Conservation (phyloP, 2,888 invertebrate species). For the Leptinotarsa juncta region DNA sequence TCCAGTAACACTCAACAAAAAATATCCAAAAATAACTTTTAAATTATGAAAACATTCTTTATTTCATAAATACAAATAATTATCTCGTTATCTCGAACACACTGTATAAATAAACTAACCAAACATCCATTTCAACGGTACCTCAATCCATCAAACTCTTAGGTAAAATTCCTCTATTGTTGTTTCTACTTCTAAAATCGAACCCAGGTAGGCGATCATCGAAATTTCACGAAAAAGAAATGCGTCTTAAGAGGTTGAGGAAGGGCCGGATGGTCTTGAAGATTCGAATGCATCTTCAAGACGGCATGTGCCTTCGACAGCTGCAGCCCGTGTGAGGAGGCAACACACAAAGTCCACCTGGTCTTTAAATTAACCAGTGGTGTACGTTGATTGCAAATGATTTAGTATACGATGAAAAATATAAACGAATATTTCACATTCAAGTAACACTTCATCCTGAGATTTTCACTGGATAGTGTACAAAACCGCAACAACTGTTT, state of each 20-base stretch:
- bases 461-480: too few species aligned
- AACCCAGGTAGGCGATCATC: not conserved
- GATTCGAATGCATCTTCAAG: constrained; percentile 19
- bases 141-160: constrained; percentile 2
- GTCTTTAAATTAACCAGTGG: constrained; percentile 44
- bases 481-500: too few species aligned
- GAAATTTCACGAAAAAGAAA: constrained; percentile 3
- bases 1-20: too few species aligned
- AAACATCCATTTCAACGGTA: not conserved
- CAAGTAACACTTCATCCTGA: too few species aligned
- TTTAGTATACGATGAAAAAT: too few species aligned
- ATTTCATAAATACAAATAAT: too few species aligned
- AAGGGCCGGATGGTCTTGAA: constrained; percentile 1
- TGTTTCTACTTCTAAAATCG: not conserved
- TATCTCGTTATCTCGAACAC: not conserved
- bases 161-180: constrained; percentile 3
- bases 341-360: constrained; percentile 54
- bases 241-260: constrained; percentile 6
- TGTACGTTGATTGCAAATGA: not conserved
- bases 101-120: not conserved
- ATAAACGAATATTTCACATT: too few species aligned
- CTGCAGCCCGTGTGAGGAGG: constrained; percentile 49
- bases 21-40: too few species aligned
- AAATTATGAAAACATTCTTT: too few species aligned
- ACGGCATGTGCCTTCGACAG: constrained; percentile 59